Evolutionary conservation across 2,113 vertebrate genomes (phyloP).

Genomic region (Seriola aureovittata): DNA sequence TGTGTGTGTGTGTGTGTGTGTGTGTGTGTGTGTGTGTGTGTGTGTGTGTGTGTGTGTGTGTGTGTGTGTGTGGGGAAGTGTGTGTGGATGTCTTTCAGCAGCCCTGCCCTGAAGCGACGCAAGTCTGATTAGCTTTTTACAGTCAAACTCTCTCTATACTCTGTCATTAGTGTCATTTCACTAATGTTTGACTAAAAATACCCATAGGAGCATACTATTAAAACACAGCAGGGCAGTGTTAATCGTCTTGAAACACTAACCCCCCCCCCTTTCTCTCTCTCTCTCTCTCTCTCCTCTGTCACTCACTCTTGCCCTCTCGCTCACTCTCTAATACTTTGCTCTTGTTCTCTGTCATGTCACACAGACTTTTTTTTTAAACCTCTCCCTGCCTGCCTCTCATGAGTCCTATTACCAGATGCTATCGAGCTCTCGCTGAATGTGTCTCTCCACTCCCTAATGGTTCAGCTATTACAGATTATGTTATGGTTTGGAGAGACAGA

Average conservation of each 20-base stretch:
- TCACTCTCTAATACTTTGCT: constrained; percentile 53
- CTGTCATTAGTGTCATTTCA: constrained; percentile 72
- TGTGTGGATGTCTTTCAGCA: constrained; percentile 54
- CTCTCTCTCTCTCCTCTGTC: constrained; percentile 48
- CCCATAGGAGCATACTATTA: constrained; percentile 53
- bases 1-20: constrained; percentile 12
- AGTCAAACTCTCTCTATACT: constrained; percentile 49
- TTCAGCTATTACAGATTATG: constrained; percentile 59
- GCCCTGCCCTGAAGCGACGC: constrained; percentile 58
- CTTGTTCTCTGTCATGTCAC: constrained; percentile 67
- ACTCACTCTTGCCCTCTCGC: constrained; percentile 50
- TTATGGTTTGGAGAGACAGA: constrained; percentile 56
- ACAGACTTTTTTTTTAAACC: constrained; percentile 44
- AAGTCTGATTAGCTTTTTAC: constrained; percentile 66
- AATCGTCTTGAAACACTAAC: constrained; percentile 66
- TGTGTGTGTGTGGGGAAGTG: constrained; percentile 26
- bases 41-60: constrained; percentile 30
- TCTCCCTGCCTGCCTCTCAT: constrained; percentile 38
- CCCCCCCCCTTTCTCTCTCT: constrained; percentile 13
- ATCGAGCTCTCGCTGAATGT: constrained; percentile 59
- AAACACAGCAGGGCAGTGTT: constrained; percentile 68
- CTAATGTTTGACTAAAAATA: constrained; percentile 78
- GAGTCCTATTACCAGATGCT: constrained; percentile 74
- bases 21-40: constrained; percentile 32
- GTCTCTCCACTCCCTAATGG: constrained; percentile 54